Evolutionary conservation across 2,888 invertebrate genomes (phyloP).

Genomic region (Tortricodes alternella): DNA sequence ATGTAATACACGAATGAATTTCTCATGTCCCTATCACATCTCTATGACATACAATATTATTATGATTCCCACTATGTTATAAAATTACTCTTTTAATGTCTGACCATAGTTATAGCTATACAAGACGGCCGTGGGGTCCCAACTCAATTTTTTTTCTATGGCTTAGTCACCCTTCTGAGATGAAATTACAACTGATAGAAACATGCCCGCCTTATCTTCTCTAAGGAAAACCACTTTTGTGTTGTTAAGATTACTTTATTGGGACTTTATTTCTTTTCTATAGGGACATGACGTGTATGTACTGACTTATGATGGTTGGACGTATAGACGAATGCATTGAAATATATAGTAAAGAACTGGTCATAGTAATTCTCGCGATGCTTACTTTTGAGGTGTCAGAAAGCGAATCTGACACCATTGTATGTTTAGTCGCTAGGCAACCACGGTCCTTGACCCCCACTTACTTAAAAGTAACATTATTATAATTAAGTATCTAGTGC

Average conservation of each 20-base stretch:
- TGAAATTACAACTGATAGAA: slow-evolving; percentile 64
- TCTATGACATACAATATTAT: neutral
- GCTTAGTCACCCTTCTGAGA: slow-evolving; percentile 63
- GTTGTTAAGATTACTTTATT: slow-evolving; percentile 30
- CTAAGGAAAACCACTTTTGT: slow-evolving; percentile 29
- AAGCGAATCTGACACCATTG: too few species aligned
- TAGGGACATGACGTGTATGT: neutral
- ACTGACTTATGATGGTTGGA: slow-evolving; percentile 2
- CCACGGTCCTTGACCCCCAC: too few species aligned
- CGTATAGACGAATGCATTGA: too few species aligned
- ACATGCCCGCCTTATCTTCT: slow-evolving; percentile 54
- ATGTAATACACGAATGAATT: too few species aligned
- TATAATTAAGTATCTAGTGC: too few species aligned
- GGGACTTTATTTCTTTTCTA: slow-evolving; percentile 25
- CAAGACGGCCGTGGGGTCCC: slow-evolving; percentile 47
- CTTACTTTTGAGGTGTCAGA: too few species aligned
- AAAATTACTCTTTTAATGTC: neutral
- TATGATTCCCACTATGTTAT: neutral
- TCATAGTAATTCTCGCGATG: too few species aligned
- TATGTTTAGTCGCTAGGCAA: too few species aligned
- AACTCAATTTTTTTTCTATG: slow-evolving; percentile 61
- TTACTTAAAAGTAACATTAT: too few species aligned
- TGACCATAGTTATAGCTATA: slow-evolving; percentile 14
- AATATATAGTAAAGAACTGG: too few species aligned
- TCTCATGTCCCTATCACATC: neutral